Evolutionary conservation across 2,797 vertebrate species (phyloP), one percentile per base, ranked within the genome.

Genomic region (Lagodon rhomboides): DNA sequence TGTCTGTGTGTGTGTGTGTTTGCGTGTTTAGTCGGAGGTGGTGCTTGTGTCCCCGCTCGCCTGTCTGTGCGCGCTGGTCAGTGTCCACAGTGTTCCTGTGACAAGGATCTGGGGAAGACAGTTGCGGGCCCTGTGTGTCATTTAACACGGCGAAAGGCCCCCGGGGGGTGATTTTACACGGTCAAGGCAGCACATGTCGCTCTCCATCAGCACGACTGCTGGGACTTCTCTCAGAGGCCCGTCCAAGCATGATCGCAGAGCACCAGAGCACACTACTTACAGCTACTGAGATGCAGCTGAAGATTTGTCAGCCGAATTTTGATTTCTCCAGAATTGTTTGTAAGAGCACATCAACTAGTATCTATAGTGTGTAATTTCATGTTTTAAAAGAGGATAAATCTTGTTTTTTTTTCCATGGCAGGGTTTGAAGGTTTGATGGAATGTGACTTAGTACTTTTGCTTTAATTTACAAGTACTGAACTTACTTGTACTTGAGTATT

Each of bases 41-140:
- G 65, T 68, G 84, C 85, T 83, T 82, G 89, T 87, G 89, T 90
- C 84, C 68, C 78, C 64, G 80, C 79, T 81, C 30, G 89, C 63
- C 80, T 79, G 86, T 71, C 81, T 62, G 85, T 41, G 77, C 18
- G 51, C 63, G 25, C 80, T 76, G 90, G 75, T 91, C 87, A 88
- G 68, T 87, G 92, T 90, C 89, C 89, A 84, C 83, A 76, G 83
- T 91, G 92, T 94, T 93, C 92, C 91, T 90, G 93, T 89, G 91
- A 94, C 79, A 64, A 85, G 62, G 75, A 85, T 90, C 90, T 84
- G 74, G 90, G 75, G 85, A 80, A 69, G 89, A 91, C 86, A 90
- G 87, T 89, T 75, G 89, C 70, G 69, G 83, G 79, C 84, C 72
- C 50, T 70, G 86, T 83, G 86, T 92, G 93, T 92, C 91, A 90